Conservation (phyloP, 2,113 vertebrate species). For the Polyodon spathula region DNA sequence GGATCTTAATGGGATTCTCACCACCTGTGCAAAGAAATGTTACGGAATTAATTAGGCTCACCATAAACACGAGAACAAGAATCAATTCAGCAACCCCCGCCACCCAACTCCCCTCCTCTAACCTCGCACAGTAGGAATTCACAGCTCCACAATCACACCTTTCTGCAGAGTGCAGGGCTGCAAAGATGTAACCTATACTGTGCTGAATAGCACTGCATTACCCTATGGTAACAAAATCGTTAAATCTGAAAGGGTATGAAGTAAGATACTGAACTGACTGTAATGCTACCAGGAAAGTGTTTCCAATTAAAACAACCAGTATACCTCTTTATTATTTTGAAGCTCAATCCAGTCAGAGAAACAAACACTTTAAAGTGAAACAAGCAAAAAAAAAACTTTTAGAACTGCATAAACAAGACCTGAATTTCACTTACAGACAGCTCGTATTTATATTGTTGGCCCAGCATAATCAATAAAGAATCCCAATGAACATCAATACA, state of each 20-base stretch:
- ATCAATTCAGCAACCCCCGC: too few relatives aligned
- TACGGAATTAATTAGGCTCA: constrained; percentile 20
- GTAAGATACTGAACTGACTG: background rate
- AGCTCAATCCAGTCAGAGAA: background rate
- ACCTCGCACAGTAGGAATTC: rapidly evolving
- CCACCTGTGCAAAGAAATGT: constrained; percentile 21
- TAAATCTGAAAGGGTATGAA: constrained; percentile 5
- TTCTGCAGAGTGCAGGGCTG: background rate
- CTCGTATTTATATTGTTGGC: background rate
- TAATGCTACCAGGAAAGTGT: background rate
- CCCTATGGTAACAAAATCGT: background rate
- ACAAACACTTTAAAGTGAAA: background rate
- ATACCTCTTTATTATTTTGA: background rate
- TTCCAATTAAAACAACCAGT: background rate
- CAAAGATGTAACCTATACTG: background rate
- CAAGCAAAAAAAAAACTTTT: background rate
- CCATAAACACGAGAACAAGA: background rate
- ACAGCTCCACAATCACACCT: background rate
- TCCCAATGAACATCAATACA: background rate
- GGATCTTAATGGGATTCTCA: constrained; percentile 15
- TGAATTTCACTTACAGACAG: too few relatives aligned
- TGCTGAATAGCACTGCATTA: background rate
- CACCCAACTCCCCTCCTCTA: background rate
- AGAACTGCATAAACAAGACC: background rate
- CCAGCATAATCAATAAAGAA: background rate